These are phyloP conservation scores for Leptinotarsa tumamoca DNA, from an alignment of 2,888 invertebrate genomes.

Conservation along the genomic window DNA sequence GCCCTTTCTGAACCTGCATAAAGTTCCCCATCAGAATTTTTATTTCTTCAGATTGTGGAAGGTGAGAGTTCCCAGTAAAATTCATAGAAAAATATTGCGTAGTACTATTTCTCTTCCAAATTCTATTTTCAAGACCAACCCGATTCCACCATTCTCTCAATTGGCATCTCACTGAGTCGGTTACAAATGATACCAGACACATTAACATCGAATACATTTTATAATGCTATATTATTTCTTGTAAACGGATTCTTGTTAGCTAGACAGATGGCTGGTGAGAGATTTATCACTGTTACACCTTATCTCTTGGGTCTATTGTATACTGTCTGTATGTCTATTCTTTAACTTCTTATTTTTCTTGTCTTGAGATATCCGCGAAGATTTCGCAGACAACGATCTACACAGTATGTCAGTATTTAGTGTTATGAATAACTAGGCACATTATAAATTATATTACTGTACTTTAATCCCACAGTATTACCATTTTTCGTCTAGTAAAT, in stretches of 20 bases:
- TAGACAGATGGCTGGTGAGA: slow-evolving; percentile 40
- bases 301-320: slow-evolving; percentile 37
- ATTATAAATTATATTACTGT: slow-evolving; percentile 27
- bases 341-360: slow-evolving; percentile 27
- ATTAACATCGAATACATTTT: slow-evolving; percentile 35
- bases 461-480: slow-evolving; percentile 30
- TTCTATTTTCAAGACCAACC: not conserved
- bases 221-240: slow-evolving; percentile 37
- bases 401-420: slow-evolving; percentile 24
- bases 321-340: slow-evolving; percentile 29
- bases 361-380: slow-evolving; percentile 18
- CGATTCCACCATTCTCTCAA: not conserved
- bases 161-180: slow-evolving; percentile 1
- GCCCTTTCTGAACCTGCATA: no score
- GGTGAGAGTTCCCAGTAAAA: no score
- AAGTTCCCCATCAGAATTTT: no score
- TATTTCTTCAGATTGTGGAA: no score
- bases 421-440: slow-evolving; percentile 27
- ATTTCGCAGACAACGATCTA: slow-evolving; percentile 24
- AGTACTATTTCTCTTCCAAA: no score
- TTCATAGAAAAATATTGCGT: no score
- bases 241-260: slow-evolving; percentile 41
- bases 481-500: slow-evolving; percentile 5
- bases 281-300: slow-evolving; percentile 45
- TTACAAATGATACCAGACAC: slow-evolving; percentile 24